A percentile compares a stretch with the other conserved stretches of the same genome.
Conservation (phyloP, 2,888 invertebrate genomes). For the Apoda limacodes region DNA sequence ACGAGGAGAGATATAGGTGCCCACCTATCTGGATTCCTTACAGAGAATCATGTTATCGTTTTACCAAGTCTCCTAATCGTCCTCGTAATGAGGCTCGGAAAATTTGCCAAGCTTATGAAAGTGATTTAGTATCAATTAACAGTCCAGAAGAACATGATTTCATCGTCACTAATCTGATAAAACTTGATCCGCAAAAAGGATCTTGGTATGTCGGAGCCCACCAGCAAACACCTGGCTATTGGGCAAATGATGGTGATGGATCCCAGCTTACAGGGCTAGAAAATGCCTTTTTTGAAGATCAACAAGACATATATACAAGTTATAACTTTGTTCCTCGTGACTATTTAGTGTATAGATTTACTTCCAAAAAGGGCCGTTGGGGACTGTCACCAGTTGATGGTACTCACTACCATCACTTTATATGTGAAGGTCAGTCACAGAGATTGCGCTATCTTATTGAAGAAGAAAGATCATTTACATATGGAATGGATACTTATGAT, state of each 20-base stretch:
- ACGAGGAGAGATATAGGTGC: conserved; percentile 70
- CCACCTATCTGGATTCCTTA: conserved; percentile 90
- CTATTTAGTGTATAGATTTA: conserved; percentile 84
- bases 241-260: conserved; percentile 88
- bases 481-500: conserved; percentile 86
- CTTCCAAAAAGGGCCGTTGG: conserved; percentile 80
- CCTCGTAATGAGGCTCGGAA: conserved; percentile 83
- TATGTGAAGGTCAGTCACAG: conserved; percentile 88
- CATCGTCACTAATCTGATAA: conserved; percentile 82
- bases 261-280: conserved; percentile 82
- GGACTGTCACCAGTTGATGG: conserved; percentile 86
- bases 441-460: conserved; percentile 76
- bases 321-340: conserved; percentile 73
- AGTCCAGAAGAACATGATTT: conserved; percentile 90
- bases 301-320: conserved; percentile 40
- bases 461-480: conserved; percentile 85
- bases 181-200: conserved; percentile 86
- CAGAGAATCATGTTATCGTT: conserved; percentile 87
- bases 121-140: conserved; percentile 84
- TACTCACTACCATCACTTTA: conserved; percentile 80
- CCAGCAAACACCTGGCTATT: conserved; percentile 79
- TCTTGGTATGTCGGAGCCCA: conserved; percentile 89
- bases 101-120: conserved; percentile 86
- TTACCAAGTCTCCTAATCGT: conserved; percentile 87
- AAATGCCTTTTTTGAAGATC: conserved; percentile 82